Evolutionary conservation across 2,888 invertebrate genomes (phyloP).

Genomic region (Diabrotica balteata): DNA sequence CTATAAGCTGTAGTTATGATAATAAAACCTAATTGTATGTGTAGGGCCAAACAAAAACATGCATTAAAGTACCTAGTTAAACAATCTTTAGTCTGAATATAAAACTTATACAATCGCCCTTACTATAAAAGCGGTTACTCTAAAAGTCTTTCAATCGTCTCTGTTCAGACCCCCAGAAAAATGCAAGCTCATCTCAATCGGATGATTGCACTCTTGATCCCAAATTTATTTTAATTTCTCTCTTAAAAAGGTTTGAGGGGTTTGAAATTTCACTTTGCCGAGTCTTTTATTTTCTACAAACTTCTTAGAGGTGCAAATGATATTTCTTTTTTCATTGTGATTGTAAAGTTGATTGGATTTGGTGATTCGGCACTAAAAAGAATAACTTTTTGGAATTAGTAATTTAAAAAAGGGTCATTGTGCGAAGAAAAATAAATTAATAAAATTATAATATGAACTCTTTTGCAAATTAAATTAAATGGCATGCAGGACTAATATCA

Average conservation of each 20-base stretch:
- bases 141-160: too few relatives aligned
- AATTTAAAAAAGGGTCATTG: too few relatives aligned
- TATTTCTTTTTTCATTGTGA: neutral
- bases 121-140: neutral
- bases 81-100: too few relatives aligned
- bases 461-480: too few relatives aligned
- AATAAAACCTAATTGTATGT: too few relatives aligned
- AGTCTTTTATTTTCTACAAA: neutral
- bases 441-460: too few relatives aligned
- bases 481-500: too few relatives aligned
- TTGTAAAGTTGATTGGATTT: slow-evolving; percentile 1
- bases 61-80: too few relatives aligned
- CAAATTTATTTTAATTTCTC: slow-evolving; percentile 21
- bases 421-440: too few relatives aligned
- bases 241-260: slow-evolving; percentile 11
- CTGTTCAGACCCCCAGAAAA: slow-evolving; percentile 9
- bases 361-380: neutral
- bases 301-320: slow-evolving; percentile 3
- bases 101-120: neutral
- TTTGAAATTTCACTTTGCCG: slow-evolving; percentile 12
- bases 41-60: too few relatives aligned
- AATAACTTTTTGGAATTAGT: too few relatives aligned
- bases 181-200: slow-evolving; percentile 25
- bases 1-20: too few relatives aligned
- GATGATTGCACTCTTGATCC: slow-evolving; percentile 16